phyloP scores from a whole-genome alignment of 2,888 invertebrate species.

The Prenolepis imparis region DNA sequence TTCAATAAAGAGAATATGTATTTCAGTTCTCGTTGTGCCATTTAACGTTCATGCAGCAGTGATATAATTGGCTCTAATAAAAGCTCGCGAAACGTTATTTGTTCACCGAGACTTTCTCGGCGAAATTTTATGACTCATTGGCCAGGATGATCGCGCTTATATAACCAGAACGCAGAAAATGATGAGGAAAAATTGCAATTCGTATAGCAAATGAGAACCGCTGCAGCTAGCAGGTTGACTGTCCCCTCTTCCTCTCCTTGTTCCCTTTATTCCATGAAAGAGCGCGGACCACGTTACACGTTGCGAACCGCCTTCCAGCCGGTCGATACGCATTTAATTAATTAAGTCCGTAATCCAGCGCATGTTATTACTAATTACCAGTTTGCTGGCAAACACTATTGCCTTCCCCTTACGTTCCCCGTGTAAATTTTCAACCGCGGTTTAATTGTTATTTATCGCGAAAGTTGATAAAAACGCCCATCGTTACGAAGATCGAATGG shows the following conservation, averaged over 20 bases:
- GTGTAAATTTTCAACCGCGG: not conserved
- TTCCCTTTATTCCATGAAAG: constrained; percentile 71
- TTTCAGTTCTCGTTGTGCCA: not conserved
- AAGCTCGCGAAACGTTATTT: constrained; percentile 2
- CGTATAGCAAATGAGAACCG: constrained; percentile 78
- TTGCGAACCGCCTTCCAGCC: constrained; percentile 77
- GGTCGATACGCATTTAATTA: constrained; percentile 85
- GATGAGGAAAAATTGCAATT: constrained; percentile 32
- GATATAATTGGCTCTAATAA: constrained; percentile 37
- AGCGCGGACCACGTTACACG: constrained; percentile 80
- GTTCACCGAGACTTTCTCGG: constrained; percentile 2
- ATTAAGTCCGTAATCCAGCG: constrained; percentile 75
- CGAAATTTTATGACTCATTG: constrained; percentile 26
- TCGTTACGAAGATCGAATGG: not conserved
- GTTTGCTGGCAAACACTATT: constrained; percentile 18
- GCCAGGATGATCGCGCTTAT: constrained; percentile 27
- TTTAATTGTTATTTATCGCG: constrained; percentile 12
- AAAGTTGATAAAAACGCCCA: not conserved
- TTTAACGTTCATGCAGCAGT: not conserved
- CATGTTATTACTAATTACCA: constrained; percentile 67
- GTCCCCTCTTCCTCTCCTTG: constrained; percentile 74
- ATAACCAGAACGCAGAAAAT: constrained; percentile 40
- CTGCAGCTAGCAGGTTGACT: constrained; percentile 84
- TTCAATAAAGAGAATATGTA: constrained; percentile 3
- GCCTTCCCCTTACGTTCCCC: not conserved